phyloP scores from a whole-genome alignment of 2,888 invertebrate species.

The Troglohyphantes excavatus region DNA sequence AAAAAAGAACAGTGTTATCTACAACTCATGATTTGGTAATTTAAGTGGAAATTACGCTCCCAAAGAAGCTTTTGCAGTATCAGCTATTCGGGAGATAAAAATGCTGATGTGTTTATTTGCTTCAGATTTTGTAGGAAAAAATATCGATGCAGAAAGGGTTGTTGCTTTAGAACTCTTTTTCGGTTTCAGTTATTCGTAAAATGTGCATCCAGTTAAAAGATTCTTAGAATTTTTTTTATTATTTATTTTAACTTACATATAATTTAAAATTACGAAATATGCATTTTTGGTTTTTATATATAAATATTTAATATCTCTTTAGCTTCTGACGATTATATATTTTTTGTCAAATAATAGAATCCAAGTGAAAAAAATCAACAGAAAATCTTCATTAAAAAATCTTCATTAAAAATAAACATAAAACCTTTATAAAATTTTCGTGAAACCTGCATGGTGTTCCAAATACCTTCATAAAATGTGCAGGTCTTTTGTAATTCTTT shows the following conservation, averaged over 20 bases:
- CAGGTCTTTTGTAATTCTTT: too few species aligned
- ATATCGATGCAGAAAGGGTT: neutral
- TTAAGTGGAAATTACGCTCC: slow-evolving; percentile 37
- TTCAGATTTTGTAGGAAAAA: slow-evolving; percentile 2
- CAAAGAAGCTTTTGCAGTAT: neutral
- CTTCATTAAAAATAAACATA: too few species aligned
- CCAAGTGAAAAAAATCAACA: too few species aligned
- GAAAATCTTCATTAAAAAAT: too few species aligned
- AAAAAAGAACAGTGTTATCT: neutral
- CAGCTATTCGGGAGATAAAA: neutral
- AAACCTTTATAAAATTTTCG: too few species aligned
- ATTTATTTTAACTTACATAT: neutral
- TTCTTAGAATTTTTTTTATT: neutral
- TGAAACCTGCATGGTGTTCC: too few species aligned
- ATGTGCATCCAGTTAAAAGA: neutral
- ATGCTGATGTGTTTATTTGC: slow-evolving; percentile 42
- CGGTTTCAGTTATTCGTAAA: neutral
- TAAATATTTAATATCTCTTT: too few species aligned
- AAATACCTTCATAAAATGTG: too few species aligned
- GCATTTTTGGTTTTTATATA: too few species aligned
- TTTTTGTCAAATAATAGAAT: too few species aligned
- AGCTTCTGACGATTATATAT: too few species aligned
- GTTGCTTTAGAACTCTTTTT: slow-evolving; percentile 7
- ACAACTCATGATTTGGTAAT: slow-evolving; percentile 21
- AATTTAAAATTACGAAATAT: too few species aligned